Evolutionary conservation across 2,113 vertebrate genomes (phyloP).

Genomic region (Callaeas wilsoni): DNA sequence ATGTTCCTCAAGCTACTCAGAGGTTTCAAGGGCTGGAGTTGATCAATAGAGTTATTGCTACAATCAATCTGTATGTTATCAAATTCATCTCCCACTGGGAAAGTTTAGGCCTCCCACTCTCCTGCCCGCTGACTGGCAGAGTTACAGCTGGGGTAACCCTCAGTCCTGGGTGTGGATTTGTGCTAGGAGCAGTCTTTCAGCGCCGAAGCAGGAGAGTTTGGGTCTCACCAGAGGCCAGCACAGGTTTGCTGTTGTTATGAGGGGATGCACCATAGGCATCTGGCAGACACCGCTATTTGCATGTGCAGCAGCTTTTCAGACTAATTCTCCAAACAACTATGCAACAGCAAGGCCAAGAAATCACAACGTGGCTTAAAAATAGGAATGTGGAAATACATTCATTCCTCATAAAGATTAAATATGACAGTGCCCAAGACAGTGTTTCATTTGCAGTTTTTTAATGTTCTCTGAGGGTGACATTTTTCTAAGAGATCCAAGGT

Average conservation of each 20-base stretch:
- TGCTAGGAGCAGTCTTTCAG: not conserved
- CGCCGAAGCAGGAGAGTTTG: not conserved
- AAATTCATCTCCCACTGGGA: not conserved
- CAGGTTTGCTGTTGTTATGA: not conserved
- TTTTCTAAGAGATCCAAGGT: not conserved
- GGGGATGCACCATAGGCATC: rapidly evolving
- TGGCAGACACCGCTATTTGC: not conserved
- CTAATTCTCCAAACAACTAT: not conserved
- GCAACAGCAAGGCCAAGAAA: not conserved
- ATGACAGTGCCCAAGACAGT: not conserved
- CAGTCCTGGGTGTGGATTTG: not conserved
- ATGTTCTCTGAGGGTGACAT: not conserved
- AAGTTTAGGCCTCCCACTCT: not conserved
- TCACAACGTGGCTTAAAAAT: not conserved
- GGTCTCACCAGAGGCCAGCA: not conserved
- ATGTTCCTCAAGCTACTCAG: not conserved
- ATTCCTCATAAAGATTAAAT: not conserved
- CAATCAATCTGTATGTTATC: not conserved
- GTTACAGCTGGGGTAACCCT: not conserved
- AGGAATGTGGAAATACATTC: not conserved
- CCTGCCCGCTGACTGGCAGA: not conserved
- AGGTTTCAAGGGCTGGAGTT: not conserved
- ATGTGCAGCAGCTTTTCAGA: not conserved
- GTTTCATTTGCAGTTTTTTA: not conserved
- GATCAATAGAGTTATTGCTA: not conserved